Evolutionary conservation across 2,113 vertebrate genomes (phyloP).

Genomic region (Trichechus manatus): DNA sequence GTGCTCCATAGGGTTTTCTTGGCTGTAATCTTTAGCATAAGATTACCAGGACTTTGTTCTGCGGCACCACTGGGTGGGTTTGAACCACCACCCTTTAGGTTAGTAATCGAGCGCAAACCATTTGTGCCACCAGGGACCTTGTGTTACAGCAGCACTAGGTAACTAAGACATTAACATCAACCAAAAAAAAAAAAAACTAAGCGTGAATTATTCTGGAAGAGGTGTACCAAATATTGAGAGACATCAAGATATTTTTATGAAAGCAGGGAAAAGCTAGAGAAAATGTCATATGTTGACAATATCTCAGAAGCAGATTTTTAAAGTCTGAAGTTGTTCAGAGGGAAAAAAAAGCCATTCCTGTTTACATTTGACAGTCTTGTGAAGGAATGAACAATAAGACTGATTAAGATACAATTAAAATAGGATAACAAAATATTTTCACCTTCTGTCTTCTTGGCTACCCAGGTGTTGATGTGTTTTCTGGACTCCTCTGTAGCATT

Average conservation of each 20-base stretch:
- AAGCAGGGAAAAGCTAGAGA: background rate
- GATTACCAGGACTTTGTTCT: background rate
- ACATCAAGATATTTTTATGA: background rate
- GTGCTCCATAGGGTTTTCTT: background rate
- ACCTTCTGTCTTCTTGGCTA: slow-evolving; percentile 93
- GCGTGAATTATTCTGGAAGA: background rate
- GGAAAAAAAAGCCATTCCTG: background rate
- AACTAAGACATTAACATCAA: background rate
- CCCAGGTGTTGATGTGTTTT: slow-evolving; percentile 94
- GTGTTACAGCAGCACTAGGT: background rate
- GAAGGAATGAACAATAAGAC: background rate
- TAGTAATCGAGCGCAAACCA: background rate
- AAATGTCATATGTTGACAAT: background rate
- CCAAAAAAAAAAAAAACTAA: background rate
- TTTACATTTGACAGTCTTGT: background rate
- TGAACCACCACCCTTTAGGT: background rate
- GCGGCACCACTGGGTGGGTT: background rate
- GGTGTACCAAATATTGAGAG: background rate
- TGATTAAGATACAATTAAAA: background rate
- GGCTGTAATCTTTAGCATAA: background rate
- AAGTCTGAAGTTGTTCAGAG: background rate
- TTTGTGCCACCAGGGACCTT: background rate
- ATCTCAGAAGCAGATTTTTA: background rate
- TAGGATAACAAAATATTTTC: background rate
- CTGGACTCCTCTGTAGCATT: slow-evolving; percentile 87